Conservation (phyloP, 2,888 invertebrate genomes). For the Phlogophora meticulosa region DNA sequence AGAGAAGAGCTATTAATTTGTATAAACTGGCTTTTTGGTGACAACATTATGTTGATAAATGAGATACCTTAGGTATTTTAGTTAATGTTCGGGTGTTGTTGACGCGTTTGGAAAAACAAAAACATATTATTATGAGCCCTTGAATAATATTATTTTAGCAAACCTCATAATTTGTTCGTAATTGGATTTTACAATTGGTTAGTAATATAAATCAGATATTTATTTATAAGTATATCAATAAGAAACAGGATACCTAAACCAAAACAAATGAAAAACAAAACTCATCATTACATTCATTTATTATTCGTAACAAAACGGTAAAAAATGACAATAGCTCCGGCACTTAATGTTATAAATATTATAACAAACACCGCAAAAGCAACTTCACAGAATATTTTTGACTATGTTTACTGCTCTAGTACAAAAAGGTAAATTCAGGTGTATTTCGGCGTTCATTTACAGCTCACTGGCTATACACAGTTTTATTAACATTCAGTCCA, state of each 20-base stretch:
- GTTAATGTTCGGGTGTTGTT: neutral
- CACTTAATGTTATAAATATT: constrained; percentile 85
- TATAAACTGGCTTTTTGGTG: constrained; percentile 33
- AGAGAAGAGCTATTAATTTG: constrained; percentile 9
- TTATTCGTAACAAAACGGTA: constrained; percentile 47
- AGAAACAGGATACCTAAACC: neutral
- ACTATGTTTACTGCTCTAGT: constrained; percentile 5
- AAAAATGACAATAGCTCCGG: constrained; percentile 38
- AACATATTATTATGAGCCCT: neutral
- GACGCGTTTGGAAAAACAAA: constrained; percentile 6
- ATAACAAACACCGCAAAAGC: constrained; percentile 78
- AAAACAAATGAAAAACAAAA: constrained; percentile 18
- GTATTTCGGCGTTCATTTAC: constrained; percentile 4
- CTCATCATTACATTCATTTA: constrained; percentile 45
- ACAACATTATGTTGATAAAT: constrained; percentile 18
- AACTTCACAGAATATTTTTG: constrained; percentile 25
- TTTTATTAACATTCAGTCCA: neutral
- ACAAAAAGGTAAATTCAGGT: constrained; percentile 7
- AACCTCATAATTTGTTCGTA: neutral
- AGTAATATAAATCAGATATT: neutral
- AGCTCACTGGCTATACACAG: neutral
- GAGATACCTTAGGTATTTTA: constrained; percentile 5
- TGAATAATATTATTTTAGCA: neutral
- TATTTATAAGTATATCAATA: neutral
- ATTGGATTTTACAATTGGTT: neutral